Conservation (phyloP, 2,113 vertebrate species). For the Loxodonta africana region DNA sequence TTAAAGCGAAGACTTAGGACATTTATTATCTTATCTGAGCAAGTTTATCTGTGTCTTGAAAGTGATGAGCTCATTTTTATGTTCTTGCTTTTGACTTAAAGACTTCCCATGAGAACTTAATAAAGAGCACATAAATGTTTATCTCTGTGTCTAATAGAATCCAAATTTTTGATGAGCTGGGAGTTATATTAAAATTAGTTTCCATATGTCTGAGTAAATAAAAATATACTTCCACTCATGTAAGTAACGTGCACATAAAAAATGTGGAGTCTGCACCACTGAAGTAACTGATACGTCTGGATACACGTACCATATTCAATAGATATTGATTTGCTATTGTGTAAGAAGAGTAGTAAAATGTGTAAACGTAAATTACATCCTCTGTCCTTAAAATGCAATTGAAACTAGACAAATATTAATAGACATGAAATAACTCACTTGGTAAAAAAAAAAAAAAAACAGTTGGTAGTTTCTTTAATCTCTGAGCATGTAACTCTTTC, state of each 20-base stretch:
- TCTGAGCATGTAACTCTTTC: not conserved
- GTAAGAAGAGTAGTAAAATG: not conserved
- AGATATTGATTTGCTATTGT: fast-evolving
- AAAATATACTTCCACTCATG: not conserved
- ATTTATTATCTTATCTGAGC: conserved; percentile 51
- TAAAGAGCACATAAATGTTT: conserved; percentile 42
- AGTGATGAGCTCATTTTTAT: conserved; percentile 51
- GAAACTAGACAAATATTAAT: not conserved
- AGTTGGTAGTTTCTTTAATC: not conserved
- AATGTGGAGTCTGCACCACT: not conserved
- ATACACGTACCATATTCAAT: no score
- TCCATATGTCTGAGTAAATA: not conserved
- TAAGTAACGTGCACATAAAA: not conserved
- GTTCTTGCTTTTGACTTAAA: conserved; percentile 37
- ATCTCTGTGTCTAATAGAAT: not conserved
- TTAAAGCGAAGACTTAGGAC: not conserved
- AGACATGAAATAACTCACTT: not conserved
- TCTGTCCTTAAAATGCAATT: not conserved
- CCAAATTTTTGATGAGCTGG: not conserved
- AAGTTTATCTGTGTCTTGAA: conserved; percentile 47
- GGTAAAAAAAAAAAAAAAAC: no score
- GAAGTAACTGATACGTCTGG: not conserved
- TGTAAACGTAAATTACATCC: not conserved
- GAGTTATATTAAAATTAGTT: not conserved
- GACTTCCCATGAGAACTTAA: conserved; percentile 35